Percentiles rank a stretch among this genome's conserved stretches.
Conservation (phyloP, 2,888 invertebrate species). For the Crematogaster levior region DNA sequence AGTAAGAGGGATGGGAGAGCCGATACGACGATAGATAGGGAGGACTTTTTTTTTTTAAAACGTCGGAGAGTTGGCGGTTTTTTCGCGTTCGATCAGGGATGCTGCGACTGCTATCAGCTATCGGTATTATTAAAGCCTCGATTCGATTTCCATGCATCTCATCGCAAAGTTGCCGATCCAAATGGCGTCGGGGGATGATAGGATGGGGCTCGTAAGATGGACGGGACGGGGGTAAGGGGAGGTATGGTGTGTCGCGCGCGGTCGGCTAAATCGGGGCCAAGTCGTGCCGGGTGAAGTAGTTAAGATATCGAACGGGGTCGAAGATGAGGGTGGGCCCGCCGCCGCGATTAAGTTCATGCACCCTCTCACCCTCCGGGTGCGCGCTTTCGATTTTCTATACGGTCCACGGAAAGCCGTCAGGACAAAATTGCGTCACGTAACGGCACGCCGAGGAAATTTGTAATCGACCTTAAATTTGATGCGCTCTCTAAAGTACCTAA, state of each 20-base stretch:
- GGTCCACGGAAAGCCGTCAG: constrained; percentile 27
- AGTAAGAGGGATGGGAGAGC: neutral
- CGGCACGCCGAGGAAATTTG: constrained; percentile 36
- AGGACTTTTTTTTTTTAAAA: constrained; percentile 2
- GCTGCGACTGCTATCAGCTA: constrained; percentile 44
- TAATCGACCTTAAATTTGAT: constrained; percentile 37
- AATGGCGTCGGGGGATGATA: constrained; percentile 59
- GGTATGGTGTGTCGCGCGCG: constrained; percentile 20
- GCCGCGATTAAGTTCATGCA: constrained; percentile 37
- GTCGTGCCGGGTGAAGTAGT: constrained; percentile 66
- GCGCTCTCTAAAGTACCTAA: neutral
- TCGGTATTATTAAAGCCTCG: constrained; percentile 62
- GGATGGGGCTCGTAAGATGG: constrained; percentile 55
- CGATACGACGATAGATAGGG: constrained; percentile 4
- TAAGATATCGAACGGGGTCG: constrained; percentile 68
- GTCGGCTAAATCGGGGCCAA: constrained; percentile 65
- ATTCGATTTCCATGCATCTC: constrained; percentile 60
- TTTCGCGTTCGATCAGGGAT: constrained; percentile 20
- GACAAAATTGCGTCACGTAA: constrained; percentile 44
- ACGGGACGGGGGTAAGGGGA: neutral
- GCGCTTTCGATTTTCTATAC: constrained; percentile 51
- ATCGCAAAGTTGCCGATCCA: constrained; percentile 25
- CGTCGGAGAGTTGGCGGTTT: constrained; percentile 9
- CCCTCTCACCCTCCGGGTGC: constrained; percentile 1
- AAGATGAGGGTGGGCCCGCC: constrained; percentile 40